phyloP scores from a whole-genome alignment of 2,113 vertebrate species.

The Gymnarchus niloticus region DNA sequence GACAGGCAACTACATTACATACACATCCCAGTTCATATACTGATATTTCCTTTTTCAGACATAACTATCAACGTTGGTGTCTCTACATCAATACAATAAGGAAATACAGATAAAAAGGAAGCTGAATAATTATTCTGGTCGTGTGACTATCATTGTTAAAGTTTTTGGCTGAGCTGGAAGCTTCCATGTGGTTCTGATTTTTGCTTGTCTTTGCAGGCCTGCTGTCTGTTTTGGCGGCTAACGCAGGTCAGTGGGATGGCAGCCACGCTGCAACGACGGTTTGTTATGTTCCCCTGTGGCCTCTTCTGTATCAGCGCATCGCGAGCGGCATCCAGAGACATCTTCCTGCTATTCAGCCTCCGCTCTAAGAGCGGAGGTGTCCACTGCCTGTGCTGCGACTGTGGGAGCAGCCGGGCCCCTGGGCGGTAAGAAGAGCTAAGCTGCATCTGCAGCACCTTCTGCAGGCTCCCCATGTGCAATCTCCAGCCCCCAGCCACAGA shows the following conservation, averaged over 20 bases:
- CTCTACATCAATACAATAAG: neutral
- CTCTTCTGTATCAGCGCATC: slow-evolving; percentile 6
- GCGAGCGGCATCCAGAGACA: slow-evolving; percentile 32
- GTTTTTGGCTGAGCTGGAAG: neutral
- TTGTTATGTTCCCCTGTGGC: neutral
- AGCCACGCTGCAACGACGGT: slow-evolving; percentile 30
- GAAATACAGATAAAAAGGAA: neutral
- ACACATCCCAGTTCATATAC: too few relatives aligned
- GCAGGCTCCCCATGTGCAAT: slow-evolving; percentile 21
- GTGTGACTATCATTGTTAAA: neutral
- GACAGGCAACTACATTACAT: too few relatives aligned
- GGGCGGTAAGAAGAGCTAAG: slow-evolving; percentile 32
- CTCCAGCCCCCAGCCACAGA: neutral
- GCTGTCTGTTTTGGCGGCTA: neutral
- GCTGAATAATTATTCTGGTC: neutral
- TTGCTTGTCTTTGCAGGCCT: neutral
- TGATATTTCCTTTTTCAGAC: neutral
- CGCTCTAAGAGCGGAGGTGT: neutral
- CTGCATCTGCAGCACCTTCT: slow-evolving; percentile 28
- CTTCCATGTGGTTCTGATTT: neutral
- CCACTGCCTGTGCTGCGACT: neutral
- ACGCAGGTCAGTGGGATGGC: slow-evolving; percentile 17
- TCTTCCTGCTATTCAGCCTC: slow-evolving; percentile 23
- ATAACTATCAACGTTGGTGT: neutral
- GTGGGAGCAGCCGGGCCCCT: slow-evolving; percentile 23